Percentiles rank a stretch among this genome's conserved stretches.
Evolutionary conservation across 2,113 vertebrate genomes (phyloP).

Genomic region (Nannobrachium achirus): DNA sequence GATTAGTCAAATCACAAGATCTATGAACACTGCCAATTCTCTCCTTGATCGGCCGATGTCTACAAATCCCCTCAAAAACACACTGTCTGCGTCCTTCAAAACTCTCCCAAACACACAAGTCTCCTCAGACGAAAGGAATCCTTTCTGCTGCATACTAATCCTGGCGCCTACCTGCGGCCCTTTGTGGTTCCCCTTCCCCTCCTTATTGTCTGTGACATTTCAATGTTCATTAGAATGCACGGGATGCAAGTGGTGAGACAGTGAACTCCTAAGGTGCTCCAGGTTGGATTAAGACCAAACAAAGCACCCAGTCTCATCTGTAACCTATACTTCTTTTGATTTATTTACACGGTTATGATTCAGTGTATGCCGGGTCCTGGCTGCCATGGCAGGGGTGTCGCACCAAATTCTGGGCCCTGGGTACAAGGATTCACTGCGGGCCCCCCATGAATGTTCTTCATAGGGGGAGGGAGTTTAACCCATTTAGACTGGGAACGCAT

Average conservation of each 20-base stretch:
- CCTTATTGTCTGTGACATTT: constrained; percentile 55
- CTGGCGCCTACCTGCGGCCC: constrained; percentile 25
- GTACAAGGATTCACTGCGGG: no score
- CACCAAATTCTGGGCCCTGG: no score
- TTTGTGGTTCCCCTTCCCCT: constrained; percentile 33
- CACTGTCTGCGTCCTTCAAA: constrained; percentile 3
- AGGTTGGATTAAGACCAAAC: constrained; percentile 52
- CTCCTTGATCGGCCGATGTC: neutral
- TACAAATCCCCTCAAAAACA: neutral
- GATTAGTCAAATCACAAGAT: neutral
- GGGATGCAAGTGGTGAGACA: constrained; percentile 17
- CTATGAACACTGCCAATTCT: neutral
- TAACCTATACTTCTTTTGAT: constrained; percentile 54
- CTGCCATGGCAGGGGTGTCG: no score
- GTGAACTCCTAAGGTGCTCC: constrained; percentile 37
- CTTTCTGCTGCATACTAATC: constrained; percentile 58
- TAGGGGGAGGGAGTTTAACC: no score
- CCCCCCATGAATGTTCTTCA: no score
- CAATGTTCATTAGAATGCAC: constrained; percentile 67
- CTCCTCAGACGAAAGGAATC: constrained; percentile 37
- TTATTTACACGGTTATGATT: constrained; percentile 63
- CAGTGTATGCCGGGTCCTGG: constrained; percentile 22
- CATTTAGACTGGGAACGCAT: no score
- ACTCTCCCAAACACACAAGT: constrained; percentile 33
- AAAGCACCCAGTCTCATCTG: constrained; percentile 25